Percentiles rank a stretch among this genome's conserved stretches.
Conservation (phyloP, 2,888 invertebrate species). For the Leptarthrus brevirostris region DNA sequence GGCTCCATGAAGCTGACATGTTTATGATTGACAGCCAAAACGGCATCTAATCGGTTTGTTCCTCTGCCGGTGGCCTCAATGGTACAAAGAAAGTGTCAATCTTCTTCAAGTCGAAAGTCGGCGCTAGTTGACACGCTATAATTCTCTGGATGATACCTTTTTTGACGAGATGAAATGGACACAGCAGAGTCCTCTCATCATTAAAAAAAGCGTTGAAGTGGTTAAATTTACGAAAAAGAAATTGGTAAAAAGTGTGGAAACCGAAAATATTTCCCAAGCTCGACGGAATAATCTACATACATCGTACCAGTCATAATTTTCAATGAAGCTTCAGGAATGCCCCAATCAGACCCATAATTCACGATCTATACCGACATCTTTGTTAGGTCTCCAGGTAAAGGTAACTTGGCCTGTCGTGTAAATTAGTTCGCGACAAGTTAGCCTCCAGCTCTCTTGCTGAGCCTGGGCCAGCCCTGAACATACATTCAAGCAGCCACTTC, state of each 20-base stretch:
- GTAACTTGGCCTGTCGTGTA: slow-evolving; percentile 46
- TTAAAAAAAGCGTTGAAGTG: slow-evolving; percentile 1
- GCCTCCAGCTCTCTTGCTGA: slow-evolving; percentile 43
- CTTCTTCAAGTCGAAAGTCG: slow-evolving; percentile 51
- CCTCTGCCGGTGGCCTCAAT: slow-evolving; percentile 52
- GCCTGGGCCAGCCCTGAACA: slow-evolving; percentile 1
- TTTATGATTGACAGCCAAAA: slow-evolving; percentile 50
- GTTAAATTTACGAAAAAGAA: neutral
- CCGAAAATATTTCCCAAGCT: neutral
- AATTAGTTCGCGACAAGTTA: slow-evolving; percentile 52
- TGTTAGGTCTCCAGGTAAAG: slow-evolving; percentile 18
- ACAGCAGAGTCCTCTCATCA: slow-evolving; percentile 16
- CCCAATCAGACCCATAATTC: slow-evolving; percentile 32
- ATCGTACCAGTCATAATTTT: neutral
- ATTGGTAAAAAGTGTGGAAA: slow-evolving; percentile 6
- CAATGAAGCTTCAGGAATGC: neutral
- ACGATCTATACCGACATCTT: slow-evolving; percentile 32
- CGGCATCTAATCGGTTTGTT: slow-evolving; percentile 42
- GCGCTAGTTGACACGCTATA: slow-evolving; percentile 39
- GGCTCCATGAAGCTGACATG: slow-evolving; percentile 17
- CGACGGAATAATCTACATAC: neutral
- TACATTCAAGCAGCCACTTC: slow-evolving; percentile 30
- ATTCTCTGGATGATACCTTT: slow-evolving; percentile 3
- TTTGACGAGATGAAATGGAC: slow-evolving; percentile 1
- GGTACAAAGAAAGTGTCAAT: slow-evolving; percentile 54